Base-by-base conservation (phyloP, 2,113 vertebrate species). In the Tringa solitaria region DNA sequence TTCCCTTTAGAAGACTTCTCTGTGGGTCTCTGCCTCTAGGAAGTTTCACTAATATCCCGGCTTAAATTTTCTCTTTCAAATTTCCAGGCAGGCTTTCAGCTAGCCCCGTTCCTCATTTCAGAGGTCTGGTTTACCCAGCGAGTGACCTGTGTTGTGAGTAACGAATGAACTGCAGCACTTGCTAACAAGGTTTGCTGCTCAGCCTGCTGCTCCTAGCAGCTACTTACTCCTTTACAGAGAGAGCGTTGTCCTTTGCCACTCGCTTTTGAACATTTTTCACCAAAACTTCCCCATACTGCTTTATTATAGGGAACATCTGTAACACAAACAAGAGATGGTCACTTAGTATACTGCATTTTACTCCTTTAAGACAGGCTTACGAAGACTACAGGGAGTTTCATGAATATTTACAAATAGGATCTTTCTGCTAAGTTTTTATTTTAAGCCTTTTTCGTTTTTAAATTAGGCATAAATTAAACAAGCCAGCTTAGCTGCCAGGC, bases 301-400 rank as follows among this genome's bases (percentile, higher is more conserved):
- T 97, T 37, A 99, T 98, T 87, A 99, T 98, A 45, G 92, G 91
- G 93, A 98, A 99, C 98, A 99, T 99, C 98, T 99, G 96, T 83
- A 90, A 93, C 80, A 94, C 77, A 96, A 95, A 90, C 17, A 81
- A 83, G 46, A 51, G 45, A 59, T 20, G 35, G 54, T 63, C 46
- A 51, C 48, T 93, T 59, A 63, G 39, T 53, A 39, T 4, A 45
- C 69, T 15, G 16, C 60, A 41, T 60, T 72, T 53, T 22, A 37
- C 39, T 82, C 35, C 65, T 87, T 50, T 63, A 22, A 76, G 77
- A 57, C 17, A 63, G 60, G 13, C 63, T 95, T 61, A 22, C 4
- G 22, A 78, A 85, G 56, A 13, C 79, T 39, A 17, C 2, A 2
- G 56, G 54, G 54, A 74, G 54, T 74, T 72, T 76, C 24, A 77